Base-by-base conservation (phyloP, 35 echinoderm and acorn worm genomes). In the Patiria miniata region DNA sequence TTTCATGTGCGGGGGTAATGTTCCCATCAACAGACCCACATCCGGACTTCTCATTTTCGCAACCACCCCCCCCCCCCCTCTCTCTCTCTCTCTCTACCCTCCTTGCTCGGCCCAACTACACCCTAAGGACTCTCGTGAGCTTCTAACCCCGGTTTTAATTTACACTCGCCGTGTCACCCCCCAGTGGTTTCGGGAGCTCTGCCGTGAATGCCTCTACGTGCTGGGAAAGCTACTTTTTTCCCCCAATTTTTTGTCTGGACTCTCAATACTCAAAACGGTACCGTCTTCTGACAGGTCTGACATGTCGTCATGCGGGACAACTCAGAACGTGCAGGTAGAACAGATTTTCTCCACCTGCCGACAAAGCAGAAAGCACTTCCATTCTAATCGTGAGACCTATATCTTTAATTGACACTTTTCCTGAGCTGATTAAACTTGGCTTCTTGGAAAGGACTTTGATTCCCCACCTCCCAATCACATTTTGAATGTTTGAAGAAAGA, bases 81-180 rank as follows among this genome's bases (percentile, higher is more conserved):
- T 60, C 1, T 3, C 57, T 60, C 57, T n/a, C n/a, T n/a, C n/a
- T n/a, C n/a, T n/a, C n/a, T n/a, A n/a, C n/a, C n/a, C 57, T 60
- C 28, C 57, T 26, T 60, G 7, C 57, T n/a, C 57, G 19, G 28
- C 23, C 65, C 23, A 73, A 73, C 65, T 73, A 73, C 21, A 30
- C 65, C 65, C 65, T 34, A 73, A 73, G 65, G 65, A 73, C 65
- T 30, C 65, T 73, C 65, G 14, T 73, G 2, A 73, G 65, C 65
- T 30, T 28, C 21, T 26, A 32, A 34, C 23, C 26, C 26, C 21
- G 65, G 26, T 73, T 30, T 73, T 34, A 73, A 32, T 73, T 73
- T 32, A 26, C 23, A 26, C 23, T 34, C 65, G 10, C 65, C 65
- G 34, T 73, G 65, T 73, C 65, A 73, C 65, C 65, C 65, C 65